Base-by-base conservation (phyloP, 1,140 invertebrate genomes). In the Macrobrachium nipponense region DNA sequence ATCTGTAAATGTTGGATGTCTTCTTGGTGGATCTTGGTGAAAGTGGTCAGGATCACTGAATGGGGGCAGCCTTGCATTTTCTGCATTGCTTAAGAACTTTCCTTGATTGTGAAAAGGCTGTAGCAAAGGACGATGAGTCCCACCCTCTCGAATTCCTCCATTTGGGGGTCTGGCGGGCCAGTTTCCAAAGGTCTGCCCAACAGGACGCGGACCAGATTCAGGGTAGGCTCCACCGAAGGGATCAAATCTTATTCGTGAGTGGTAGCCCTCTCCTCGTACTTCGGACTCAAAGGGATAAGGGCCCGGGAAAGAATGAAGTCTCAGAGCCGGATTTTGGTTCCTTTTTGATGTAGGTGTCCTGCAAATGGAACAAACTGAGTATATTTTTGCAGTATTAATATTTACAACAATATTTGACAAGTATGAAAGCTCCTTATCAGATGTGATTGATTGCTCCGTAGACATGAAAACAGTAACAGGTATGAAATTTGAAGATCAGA, bases 251-350 rank as follows among this genome's bases (percentile, higher is more conserved):
- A 86, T 86, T 15, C 51, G 27, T n/a, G 84, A 75, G 77, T 86
- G 84, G n/a, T 80, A 86, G 64, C 84, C 75, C 2, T 86, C 77
- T 0, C 84, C 84, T 0, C 77, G 76, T 23, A 86, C 84, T 78
- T 86, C 84, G 23, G 64, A 72, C 68, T 86, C 84, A 70, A 86
- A 86, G 77, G 84, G 84, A 70, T 73, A 80, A 43, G 68, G 80
- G 75, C 77, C 44, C 10, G 70, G 76, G 84, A 80, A 80, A 8
- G 77, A 23, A 20, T 70, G 66, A 23, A 62, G 66, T 8, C 84
- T 23, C 51, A 80, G 77, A 66, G 73, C 17, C n/a, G 73, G 17
- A 20, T 43, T 15, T 73, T 51, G 77, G n/a, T 17, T 68, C 43
- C 20, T 12, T 60, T 79, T 70, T 23, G 64, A 20, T 0, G 66